Evolutionary conservation across 2,888 invertebrate species (phyloP).

Genomic region (Pristionchus entomophagus): DNA sequence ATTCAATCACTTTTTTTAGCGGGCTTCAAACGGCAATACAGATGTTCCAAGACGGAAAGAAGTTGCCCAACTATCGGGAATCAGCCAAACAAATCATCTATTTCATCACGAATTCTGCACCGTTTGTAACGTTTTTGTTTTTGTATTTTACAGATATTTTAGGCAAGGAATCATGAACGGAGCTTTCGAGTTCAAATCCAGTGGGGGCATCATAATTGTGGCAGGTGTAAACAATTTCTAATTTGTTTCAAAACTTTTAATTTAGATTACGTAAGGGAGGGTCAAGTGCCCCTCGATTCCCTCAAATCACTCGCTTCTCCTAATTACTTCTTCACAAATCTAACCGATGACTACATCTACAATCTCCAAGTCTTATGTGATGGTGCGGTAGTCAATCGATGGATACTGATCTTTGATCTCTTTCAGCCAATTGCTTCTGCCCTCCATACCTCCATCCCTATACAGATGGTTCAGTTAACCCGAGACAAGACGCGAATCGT

Average conservation of each 20-base stretch:
- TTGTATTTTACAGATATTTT: background rate
- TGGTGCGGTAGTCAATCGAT: background rate
- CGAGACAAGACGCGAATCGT: conserved; percentile 8
- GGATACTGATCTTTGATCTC: background rate
- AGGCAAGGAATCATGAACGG: background rate
- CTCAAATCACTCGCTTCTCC: background rate
- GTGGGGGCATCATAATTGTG: background rate
- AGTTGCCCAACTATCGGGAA: background rate
- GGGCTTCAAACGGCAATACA: background rate
- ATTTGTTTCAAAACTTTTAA: background rate
- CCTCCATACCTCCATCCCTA: background rate
- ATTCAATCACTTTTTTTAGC: background rate
- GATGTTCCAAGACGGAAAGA: conserved; percentile 3
- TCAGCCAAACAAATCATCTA: background rate
- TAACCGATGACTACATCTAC: background rate
- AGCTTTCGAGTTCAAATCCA: background rate
- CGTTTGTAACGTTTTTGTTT: background rate
- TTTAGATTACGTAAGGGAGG: background rate
- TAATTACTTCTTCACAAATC: background rate
- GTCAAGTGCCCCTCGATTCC: background rate
- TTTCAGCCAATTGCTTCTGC: conserved; percentile 14
- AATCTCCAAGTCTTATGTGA: background rate
- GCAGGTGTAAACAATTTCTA: background rate
- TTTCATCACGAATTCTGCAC: conserved; percentile 12
- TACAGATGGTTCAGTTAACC: background rate